Base-by-base conservation (phyloP, 2,888 invertebrate species). In the Hoplodrina blanda region DNA sequence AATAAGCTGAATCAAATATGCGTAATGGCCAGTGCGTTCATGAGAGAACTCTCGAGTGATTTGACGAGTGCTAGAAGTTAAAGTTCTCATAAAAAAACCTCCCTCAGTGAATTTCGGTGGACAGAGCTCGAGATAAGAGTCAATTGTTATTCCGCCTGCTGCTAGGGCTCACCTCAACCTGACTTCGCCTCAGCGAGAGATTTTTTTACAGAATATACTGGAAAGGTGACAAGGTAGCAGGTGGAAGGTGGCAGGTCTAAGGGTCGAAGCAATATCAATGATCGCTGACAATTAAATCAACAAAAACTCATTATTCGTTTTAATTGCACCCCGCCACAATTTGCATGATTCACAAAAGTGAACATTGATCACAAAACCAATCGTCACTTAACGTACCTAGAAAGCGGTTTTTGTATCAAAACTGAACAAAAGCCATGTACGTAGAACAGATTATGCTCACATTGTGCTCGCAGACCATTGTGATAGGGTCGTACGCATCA, bases 401-500 rank as follows among this genome's bases (percentile, higher is more conserved):
- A 80, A 80, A 80, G 44, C 59, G 6, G n/a, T 19, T 59, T 80
- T 81, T 62, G 30, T 61, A 15, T 25, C 19, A 73, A 60, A 63
- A 62, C 25, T 54, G 55, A 80, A 80, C 70, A 83, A 76, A 73
- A 83, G 57, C 56, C 19, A 44, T 30, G 54, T 68, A 73, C 76
- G 73, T 65, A 68, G 65, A 69, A 76, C 77, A 83, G 77, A 76
- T 80, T 76, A 76, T 55, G 55, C 30, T 54, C 17, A 68, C 60
- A 81, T 69, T 73, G 67, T 76, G 54, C 52, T 59, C 55, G 25
- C 68, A 71, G 65, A 62, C 68, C 56, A 81, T 78, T 84, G 80
- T 84, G 76, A 69, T 77, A 77, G 68, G 63, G 72, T 73, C 61
- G 80, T 78, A 76, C 73, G 76, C 80, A 72, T 72, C 79, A 69